Conservation (phyloP, 2,888 invertebrate species). For the Trachelus tabidus region DNA sequence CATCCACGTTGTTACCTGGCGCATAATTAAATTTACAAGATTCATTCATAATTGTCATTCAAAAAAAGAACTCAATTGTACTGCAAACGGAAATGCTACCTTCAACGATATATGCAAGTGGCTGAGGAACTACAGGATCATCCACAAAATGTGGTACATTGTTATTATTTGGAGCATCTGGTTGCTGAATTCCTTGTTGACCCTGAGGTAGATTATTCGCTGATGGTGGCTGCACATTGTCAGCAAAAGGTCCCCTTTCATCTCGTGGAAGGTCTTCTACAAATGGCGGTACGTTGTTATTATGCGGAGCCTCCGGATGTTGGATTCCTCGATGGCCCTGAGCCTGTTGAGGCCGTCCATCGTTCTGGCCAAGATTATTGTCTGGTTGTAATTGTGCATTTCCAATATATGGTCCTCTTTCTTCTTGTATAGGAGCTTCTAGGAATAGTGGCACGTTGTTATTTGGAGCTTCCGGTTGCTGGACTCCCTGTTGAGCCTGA, state of each 20-base stretch:
- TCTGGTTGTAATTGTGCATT: constrained; percentile 67
- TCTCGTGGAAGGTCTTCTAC: constrained; percentile 55
- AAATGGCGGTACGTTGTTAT: constrained; percentile 63
- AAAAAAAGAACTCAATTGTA: neutral
- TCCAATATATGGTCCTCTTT: neutral
- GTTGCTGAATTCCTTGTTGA: constrained; percentile 42
- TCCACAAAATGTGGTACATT: constrained; percentile 62
- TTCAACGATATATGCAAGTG: neutral
- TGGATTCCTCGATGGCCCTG: constrained; percentile 41
- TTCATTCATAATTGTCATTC: neutral
- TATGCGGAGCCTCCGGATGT: constrained; percentile 54
- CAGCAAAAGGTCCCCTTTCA: constrained; percentile 51
- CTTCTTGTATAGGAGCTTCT: constrained; percentile 40
- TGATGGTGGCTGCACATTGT: constrained; percentile 68
- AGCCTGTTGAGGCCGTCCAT: constrained; percentile 38
- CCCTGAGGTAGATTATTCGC: constrained; percentile 68
- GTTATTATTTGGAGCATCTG: constrained; percentile 59
- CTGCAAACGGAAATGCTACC: neutral
- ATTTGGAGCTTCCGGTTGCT: constrained; percentile 18
- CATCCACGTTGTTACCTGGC: neutral
- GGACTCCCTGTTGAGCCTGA: constrained; percentile 4
- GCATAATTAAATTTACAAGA: neutral
- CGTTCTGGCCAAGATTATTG: constrained; percentile 68
- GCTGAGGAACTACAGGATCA: constrained; percentile 47
- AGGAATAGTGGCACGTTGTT: constrained; percentile 40